A percentile compares a stretch with the other conserved stretches of the same genome.
These are phyloP conservation scores for Drosophila imparisetae DNA, from an alignment of 2,888 invertebrate species.

Conservation along the genomic window DNA sequence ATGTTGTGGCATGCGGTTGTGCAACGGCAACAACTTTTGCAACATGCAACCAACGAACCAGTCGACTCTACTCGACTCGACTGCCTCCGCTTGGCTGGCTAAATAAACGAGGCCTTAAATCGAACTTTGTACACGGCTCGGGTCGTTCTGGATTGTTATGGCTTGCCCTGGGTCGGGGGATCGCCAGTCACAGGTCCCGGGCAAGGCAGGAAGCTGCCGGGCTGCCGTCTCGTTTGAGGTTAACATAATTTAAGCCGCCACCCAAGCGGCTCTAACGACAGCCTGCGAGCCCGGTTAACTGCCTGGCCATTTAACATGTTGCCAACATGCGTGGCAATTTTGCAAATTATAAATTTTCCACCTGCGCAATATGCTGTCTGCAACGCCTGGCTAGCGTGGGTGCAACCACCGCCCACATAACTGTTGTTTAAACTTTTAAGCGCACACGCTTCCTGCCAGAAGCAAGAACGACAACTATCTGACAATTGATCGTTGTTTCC, in stretches of 20 bases:
- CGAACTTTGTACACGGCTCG: conserved; percentile 74
- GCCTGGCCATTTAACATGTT: conserved; percentile 74
- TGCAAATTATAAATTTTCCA: conserved; percentile 83
- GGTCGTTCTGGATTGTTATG: conserved; percentile 54
- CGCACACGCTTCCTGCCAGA: conserved; percentile 61
- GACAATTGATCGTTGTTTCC: conserved; percentile 79
- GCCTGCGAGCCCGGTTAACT: conserved; percentile 46
- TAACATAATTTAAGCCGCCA: conserved; percentile 77
- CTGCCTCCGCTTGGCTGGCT: conserved; percentile 56
- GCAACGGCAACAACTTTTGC: conserved; percentile 79
- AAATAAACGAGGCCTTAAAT: conserved; percentile 82
- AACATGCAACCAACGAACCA: conserved; percentile 75
- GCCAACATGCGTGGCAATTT: conserved; percentile 80
- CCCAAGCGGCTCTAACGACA: conserved; percentile 61
- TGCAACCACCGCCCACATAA: conserved; percentile 38
- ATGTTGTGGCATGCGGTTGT: conserved; percentile 79
- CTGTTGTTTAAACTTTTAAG: conserved; percentile 72
- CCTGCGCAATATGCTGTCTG: conserved; percentile 76
- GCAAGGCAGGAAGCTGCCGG: conserved; percentile 31
- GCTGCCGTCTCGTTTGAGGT: conserved; percentile 74
- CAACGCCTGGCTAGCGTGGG: conserved; percentile 11
- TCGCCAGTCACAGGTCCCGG: conserved; percentile 6
- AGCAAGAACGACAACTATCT: conserved; percentile 57
- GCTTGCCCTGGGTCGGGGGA: conserved; percentile 15
- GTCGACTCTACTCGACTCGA: conserved; percentile 46